Evolutionary conservation across 2,113 vertebrate genomes (phyloP), one percentile per base, ranked within the genome.

Genomic region (Uria aalge): DNA sequence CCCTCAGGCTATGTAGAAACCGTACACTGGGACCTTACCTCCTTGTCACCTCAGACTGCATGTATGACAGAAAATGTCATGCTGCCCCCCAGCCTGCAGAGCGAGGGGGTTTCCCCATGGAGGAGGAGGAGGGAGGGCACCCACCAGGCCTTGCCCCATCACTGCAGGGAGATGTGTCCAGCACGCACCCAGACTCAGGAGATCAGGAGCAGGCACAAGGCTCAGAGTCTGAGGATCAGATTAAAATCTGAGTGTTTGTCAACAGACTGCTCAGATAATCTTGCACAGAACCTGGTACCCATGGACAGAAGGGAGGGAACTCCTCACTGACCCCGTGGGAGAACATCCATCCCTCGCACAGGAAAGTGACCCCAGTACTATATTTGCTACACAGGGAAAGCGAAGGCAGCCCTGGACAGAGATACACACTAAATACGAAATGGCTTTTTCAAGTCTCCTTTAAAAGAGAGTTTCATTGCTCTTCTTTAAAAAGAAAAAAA

Each of bases 91-190:
- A 57, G 40, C 13, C n/a, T 59, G 68, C 55, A 68, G 9, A 40
- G 24, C 0, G 0, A 81, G 12, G 19, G 30, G 18, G 7, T 26
- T 60, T 72, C 15, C 43, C n/a, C 17, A 5, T 4, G 10, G 26
- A 83, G 80, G 26, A 48, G 47, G 20, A 66, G 43, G 11, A 56
- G 34, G 27, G 18, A 78, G 21, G 8, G 6, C 11, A 29, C 17
- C 38, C 45, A 12, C 5, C 12, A 30, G 22, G 19, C 36, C 45
- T 64, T 63, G 10, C 34, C 16, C n/a, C 8, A 2, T 12, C 30
- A 6, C 32, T 72, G 29, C 60, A 60, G 20, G 11, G 32, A 89
- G 34, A 18, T 22, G 5, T 76, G 57, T 34, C 34, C 68, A 48
- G 68, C 23, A 5, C 0, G 1, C 7, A 14, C 5, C 8, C 4